These are phyloP conservation scores for Drosophila imparisetae DNA, from an alignment of 2,888 invertebrate species.

Conservation along the genomic window DNA sequence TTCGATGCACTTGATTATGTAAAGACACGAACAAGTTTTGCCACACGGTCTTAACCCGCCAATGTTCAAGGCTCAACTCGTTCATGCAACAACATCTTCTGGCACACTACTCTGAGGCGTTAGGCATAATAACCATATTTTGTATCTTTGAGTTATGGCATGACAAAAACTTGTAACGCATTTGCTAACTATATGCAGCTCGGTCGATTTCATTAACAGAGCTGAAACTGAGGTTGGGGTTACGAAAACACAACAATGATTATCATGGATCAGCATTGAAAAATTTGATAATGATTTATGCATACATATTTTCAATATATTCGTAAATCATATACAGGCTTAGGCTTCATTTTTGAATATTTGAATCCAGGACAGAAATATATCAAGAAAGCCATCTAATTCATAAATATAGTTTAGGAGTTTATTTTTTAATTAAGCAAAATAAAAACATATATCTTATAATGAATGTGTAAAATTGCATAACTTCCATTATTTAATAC, in stretches of 20 bases:
- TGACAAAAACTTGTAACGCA: slow-evolving; percentile 10
- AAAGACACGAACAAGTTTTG: slow-evolving; percentile 25
- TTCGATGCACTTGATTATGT: slow-evolving; percentile 28
- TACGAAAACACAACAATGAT: not conserved
- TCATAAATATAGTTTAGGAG: not conserved
- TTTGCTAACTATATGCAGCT: slow-evolving; percentile 19
- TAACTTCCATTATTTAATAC: not conserved
- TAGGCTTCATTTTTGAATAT: not conserved
- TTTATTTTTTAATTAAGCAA: not conserved
- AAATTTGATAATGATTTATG: not conserved
- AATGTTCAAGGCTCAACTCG: slow-evolving; percentile 27
- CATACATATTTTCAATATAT: not conserved
- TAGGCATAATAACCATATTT: not conserved
- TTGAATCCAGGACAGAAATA: not conserved
- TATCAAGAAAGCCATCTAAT: not conserved
- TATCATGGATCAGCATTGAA: not conserved
- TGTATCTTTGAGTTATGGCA: slow-evolving; percentile 1
- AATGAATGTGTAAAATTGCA: not conserved
- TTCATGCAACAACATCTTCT: slow-evolving; percentile 28
- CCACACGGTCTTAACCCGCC: slow-evolving; percentile 22
- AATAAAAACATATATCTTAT: not conserved
- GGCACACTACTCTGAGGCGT: slow-evolving; percentile 6
- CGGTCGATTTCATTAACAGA: slow-evolving; percentile 28
- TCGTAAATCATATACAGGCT: not conserved
- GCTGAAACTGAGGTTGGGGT: not conserved